Conservation (phyloP, 2,888 invertebrate genomes). For the Lasioglossum leucozonium region DNA sequence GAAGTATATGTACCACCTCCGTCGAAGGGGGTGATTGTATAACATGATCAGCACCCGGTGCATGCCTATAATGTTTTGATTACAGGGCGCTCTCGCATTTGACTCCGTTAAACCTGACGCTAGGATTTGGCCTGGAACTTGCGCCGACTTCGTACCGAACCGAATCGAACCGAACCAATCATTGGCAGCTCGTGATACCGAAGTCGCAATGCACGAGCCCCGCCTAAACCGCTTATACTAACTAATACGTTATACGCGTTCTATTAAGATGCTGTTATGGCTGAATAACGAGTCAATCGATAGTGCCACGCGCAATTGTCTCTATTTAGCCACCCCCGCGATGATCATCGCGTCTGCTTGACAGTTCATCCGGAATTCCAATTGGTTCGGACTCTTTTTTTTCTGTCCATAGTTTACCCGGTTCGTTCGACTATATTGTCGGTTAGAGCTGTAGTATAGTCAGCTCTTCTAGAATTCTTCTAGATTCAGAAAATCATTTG, state of each 20-base stretch:
- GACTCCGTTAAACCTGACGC: slow-evolving; percentile 65
- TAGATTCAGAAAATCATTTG: too few species aligned
- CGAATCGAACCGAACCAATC: slow-evolving; percentile 63
- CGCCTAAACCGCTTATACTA: slow-evolving; percentile 53
- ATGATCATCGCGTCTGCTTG: slow-evolving; percentile 9
- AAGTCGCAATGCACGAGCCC: slow-evolving; percentile 51
- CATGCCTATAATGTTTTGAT: slow-evolving; percentile 69
- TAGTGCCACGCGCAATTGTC: slow-evolving; percentile 17
- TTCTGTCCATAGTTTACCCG: not conserved
- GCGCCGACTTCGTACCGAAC: slow-evolving; percentile 62
- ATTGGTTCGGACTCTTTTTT: not conserved
- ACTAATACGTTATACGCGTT: slow-evolving; percentile 59
- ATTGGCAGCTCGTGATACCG: slow-evolving; percentile 57
- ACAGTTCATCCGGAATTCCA: not conserved
- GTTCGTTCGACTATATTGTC: too few species aligned
- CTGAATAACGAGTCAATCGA: slow-evolving; percentile 54
- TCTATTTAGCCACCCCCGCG: not conserved
- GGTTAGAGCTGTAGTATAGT: not conserved
- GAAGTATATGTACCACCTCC: slow-evolving; percentile 58
- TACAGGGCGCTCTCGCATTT: slow-evolving; percentile 65
- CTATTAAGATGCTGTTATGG: slow-evolving; percentile 55
- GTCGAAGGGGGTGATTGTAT: slow-evolving; percentile 62
- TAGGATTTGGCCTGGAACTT: slow-evolving; percentile 59
- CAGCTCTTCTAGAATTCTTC: too few species aligned
- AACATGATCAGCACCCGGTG: slow-evolving; percentile 69